A percentile compares a stretch with the other conserved stretches of the same genome.
Conservation (phyloP, 2,113 vertebrate species). For the Ciconia maguari region DNA sequence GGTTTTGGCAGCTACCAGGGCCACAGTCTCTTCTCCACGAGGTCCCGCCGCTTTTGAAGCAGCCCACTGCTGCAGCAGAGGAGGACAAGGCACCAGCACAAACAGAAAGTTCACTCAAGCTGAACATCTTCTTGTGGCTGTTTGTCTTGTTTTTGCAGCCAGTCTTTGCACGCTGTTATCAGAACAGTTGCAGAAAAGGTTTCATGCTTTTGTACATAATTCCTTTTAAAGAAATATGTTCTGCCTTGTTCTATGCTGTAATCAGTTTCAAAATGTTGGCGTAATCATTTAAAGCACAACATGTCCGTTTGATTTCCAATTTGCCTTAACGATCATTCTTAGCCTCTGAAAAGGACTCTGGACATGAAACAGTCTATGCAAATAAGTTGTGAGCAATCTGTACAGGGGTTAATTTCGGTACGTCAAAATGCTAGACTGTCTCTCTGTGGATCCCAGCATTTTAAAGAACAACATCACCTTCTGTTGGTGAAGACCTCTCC, state of each 20-base stretch:
- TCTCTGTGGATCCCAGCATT: background rate
- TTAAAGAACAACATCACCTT: background rate
- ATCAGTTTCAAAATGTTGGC: background rate
- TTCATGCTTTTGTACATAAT: background rate
- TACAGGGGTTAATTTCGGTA: constrained; percentile 12
- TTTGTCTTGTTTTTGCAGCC: background rate
- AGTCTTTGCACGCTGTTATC: background rate
- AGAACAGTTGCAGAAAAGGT: background rate
- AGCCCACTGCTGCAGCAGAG: fast-evolving
- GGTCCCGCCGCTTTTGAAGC: fast-evolving
- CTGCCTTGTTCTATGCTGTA: background rate
- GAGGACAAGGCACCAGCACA: background rate
- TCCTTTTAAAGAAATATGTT: background rate
- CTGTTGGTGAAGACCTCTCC: constrained; percentile 4
- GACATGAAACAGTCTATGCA: background rate
- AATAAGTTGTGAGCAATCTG: background rate
- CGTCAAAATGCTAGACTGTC: constrained; percentile 16
- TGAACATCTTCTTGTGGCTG: background rate
- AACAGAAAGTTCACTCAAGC: background rate
- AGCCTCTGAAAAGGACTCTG: constrained; percentile 34
- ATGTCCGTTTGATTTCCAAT: background rate
- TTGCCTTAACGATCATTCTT: background rate
- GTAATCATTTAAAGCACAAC: background rate
- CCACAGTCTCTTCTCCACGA: background rate
- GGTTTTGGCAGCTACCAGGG: background rate